Conservation (phyloP, 1,140 invertebrate genomes). For the Calycopis cecrops region DNA sequence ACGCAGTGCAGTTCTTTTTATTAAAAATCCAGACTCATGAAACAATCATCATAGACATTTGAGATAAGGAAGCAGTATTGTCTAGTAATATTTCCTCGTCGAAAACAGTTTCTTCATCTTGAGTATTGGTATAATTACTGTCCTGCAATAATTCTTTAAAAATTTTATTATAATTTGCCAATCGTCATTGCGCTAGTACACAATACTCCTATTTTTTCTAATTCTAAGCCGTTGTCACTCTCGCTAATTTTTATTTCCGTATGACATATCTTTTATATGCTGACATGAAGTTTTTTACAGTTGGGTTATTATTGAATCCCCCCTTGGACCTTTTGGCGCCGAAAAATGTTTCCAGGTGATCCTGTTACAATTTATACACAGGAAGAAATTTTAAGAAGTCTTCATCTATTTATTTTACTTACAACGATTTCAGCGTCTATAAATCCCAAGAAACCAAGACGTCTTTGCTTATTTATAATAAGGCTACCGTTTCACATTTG, state of each 20-base stretch:
- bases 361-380: too few species aligned
- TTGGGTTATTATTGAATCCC: too few species aligned
- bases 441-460: neutral
- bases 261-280: too few species aligned
- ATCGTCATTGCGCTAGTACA: neutral
- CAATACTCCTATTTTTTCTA: too few species aligned
- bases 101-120: neutral
- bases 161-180: slow-evolving; percentile 8
- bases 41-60: slow-evolving; percentile 5
- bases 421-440: slow-evolving; percentile 2
- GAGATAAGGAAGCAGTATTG: slow-evolving; percentile 1
- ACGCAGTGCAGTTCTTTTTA: slow-evolving; percentile 3
- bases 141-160: slow-evolving; percentile 9
- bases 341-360: too few species aligned
- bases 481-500: too few species aligned
- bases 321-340: too few species aligned
- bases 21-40: slow-evolving; percentile 2
- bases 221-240: too few species aligned
- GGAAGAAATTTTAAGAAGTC: too few species aligned
- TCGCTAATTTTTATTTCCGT: too few species aligned
- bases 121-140: neutral
- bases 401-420: neutral
- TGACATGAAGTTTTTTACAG: slow-evolving; percentile 10
- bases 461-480: too few species aligned
- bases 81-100: neutral